These are phyloP conservation scores for Poecilobothrus nobilitatus DNA, from an alignment of 2,888 invertebrate genomes.

Conservation along the genomic window DNA sequence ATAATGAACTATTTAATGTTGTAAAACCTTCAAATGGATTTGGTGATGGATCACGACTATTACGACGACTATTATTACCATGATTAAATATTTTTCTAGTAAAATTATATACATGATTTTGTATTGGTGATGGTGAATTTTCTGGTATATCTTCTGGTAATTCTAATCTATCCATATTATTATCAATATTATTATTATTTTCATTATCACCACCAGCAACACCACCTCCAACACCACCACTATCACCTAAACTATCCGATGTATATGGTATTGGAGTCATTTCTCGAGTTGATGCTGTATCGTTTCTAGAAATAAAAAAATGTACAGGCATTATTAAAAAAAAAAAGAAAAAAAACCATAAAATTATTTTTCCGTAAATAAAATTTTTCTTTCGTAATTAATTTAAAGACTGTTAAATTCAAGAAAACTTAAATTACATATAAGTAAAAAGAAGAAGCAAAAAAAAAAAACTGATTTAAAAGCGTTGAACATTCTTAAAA, in stretches of 20 bases:
- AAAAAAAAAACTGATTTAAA: no score
- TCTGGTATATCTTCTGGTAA: neutral
- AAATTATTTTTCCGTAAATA: no score
- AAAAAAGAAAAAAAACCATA: no score
- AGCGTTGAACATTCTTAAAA: no score
- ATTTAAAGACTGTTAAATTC: no score
- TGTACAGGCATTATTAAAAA: no score
- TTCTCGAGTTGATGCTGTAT: neutral
- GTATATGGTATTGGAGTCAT: neutral
- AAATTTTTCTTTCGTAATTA: no score
- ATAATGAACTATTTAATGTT: conserved; percentile 45
- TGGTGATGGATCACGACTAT: conserved; percentile 16
- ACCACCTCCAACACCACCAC: no score
- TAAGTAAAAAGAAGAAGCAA: no score
- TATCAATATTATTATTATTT: neutral
- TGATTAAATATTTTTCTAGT: neutral
- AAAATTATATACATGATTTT: conserved; percentile 1
- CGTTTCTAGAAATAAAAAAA: neutral
- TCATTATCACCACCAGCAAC: neutral
- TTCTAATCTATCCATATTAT: neutral
- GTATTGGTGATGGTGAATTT: neutral
- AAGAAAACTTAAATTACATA: no score
- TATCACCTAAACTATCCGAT: no score
- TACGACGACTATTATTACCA: neutral
- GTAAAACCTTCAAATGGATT: conserved; percentile 20